Base-by-base conservation (phyloP, 2,113 vertebrate genomes). In the Thymallus thymallus region DNA sequence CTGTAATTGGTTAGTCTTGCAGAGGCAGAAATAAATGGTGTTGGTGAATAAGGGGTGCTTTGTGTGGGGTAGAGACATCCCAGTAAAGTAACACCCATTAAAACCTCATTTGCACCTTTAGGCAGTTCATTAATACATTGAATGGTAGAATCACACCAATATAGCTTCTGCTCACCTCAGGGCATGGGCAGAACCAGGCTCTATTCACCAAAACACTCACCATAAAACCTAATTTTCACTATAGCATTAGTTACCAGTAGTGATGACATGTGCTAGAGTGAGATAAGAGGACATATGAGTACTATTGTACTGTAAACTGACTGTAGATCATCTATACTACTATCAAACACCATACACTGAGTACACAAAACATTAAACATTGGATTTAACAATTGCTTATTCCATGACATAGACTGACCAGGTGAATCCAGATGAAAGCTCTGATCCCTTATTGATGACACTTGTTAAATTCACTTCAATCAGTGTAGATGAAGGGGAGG, bases 21-120 rank as follows among this genome's bases (percentile, higher is more conserved):
- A 91, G 91, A 88, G 91, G 92, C 86, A 88, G 80, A 91, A 89
- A 82, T 90, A 83, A 48, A 35, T 35, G 92, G 81, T 86, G 86
- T 69, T 83, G 73, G 84, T 88, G 88, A 92, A 86, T 62, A 14
- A 79, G 71, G 83, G 29, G 22, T 74, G 87, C 63, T 84, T 88
- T 88, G 90, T 79, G 75, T 90, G 90, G 90, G 89, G 81, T 91
- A 91, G 89, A 89, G 88, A 90, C 61, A 70, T 86, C 92, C 90
- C 90, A 69, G 90, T 91, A 94, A 95, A 95, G 93, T 96, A 95
- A 96, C 96, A 97, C 96, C 96, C 96, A 97, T 98, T 98, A 98
- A 94, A 95, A 95, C 86, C 90, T 94, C 93, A 96, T 98, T 98
- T 96, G 94, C 96, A 98, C 95, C 95, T 95, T 86, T 90, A 96